Evolutionary conservation across 2,113 vertebrate genomes (phyloP).

Genomic region (Neopipo cinnamomea): DNA sequence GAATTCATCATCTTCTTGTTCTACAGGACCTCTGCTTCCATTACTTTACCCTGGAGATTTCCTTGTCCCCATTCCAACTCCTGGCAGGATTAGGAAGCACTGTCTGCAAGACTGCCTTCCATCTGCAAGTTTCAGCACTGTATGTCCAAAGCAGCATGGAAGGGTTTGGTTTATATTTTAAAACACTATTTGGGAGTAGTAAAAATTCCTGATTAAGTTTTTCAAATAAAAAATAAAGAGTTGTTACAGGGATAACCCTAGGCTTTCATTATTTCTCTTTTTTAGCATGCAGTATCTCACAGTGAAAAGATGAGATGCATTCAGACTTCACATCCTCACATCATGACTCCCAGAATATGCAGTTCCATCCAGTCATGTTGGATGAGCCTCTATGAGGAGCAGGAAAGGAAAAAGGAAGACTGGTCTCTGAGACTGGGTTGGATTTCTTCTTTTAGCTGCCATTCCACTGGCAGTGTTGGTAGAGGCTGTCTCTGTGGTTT

Average conservation of each 20-base stretch:
- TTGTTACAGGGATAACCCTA: neutral
- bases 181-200: constrained; percentile 37
- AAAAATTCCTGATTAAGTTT: constrained; percentile 39
- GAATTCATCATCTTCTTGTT: constrained; percentile 45
- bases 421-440: neutral
- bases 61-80: neutral
- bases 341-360: neutral
- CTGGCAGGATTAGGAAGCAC: constrained; percentile 16
- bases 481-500: neutral
- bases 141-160: constrained; percentile 7
- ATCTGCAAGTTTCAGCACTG: constrained; percentile 8
- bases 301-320: neutral
- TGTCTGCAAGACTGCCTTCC: constrained; percentile 43
- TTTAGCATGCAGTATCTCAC: neutral
- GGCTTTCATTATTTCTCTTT: neutral
- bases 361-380: neutral
- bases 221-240: constrained; percentile 26
- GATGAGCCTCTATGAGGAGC: accelerated
- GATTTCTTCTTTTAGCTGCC: neutral
- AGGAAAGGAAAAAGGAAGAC: neutral
- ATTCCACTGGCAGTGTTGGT: neutral
- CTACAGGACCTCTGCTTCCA: constrained; percentile 50
- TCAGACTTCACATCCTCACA: neutral
- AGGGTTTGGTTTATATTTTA: constrained; percentile 42
- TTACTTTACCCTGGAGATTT: constrained; percentile 17